Evolutionary conservation across 1,140 invertebrate genomes (phyloP), one percentile per base, ranked within the genome.

Genomic region (Samia ricini): DNA sequence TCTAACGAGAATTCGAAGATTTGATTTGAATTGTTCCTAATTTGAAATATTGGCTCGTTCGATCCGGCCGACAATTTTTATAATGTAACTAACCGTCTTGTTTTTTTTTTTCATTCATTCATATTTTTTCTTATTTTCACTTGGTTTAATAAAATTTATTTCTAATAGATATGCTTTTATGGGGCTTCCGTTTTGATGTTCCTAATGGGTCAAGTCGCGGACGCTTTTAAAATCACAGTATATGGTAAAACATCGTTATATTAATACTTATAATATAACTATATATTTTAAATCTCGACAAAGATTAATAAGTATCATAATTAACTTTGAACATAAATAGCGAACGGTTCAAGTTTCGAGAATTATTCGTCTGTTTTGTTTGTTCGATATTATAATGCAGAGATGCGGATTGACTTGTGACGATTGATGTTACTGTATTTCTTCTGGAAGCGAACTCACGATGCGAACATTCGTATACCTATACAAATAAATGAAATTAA

Each of bases 1-100:
- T 90, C 84, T 88, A 88, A 87, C 86, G 81, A 88, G 88, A 88
- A 87, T 88, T 90, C 85, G 80, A 83, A 80, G 70, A 83, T 86
- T 89, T 88, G 85, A 89, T 89, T 89, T 82, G 86, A 89, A 85
- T 89, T 89, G 86, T 88, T 88, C 81, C 76, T 85, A 87, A 86
- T 88, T 88, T 85, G 85, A 81, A 80, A 80, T 85, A 85, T 83
- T 79, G 77, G 71, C 71, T 76, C 69, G 72, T 74, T 77, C 70
- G 72, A 75, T 76, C 64, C 74, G 73, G 64, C 60, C 67, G 61
- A 66, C 64, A 66, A 65, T 66, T 73, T 72, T 82, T 77, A 66
- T 69, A 66, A 66, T 69, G 67, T 69, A 26, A 55, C 48, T 50
- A 33, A 23, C 52, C 10, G 51, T 64, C 33, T 66, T 68, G 62